Base-by-base conservation (phyloP, 2,113 vertebrate genomes). In the Sigmodon hispidus region DNA sequence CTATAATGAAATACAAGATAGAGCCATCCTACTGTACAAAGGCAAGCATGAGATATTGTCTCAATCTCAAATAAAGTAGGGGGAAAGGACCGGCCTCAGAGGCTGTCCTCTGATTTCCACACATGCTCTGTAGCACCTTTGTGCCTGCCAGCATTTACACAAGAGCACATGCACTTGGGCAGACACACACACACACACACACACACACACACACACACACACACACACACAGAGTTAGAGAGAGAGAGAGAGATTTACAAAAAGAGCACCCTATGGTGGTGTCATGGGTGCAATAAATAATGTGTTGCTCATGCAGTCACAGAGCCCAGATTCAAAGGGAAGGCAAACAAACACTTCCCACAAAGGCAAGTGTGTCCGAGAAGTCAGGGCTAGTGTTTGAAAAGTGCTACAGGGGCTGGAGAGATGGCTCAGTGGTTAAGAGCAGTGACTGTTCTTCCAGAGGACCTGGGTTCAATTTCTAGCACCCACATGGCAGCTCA, bases 371-470 rank as follows among this genome's bases (percentile, higher is more conserved):
- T 84, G 4, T 50, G 65, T 85, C 89, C 87, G 65, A 77, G 77
- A 90, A 72, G 81, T 45, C 45, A 31, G 43, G 40, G 48, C 83
- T 91, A 21, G 73, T 93, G 83, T 91, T 96, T 94, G n/a, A 91
- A 94, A 96, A 87, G 24, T 72, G 34, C 65, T 80, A 31, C 22
- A 29, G 34, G 22, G n/a, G 16, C 10, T 67, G 77, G 55, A 57
- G 34, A 22, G 7, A 55, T 75, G 55, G 52, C n/a, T n/a, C n/a
- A n/a, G n/a, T n/a, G n/a, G n/a, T n/a, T n/a, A n/a, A n/a, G n/a
- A n/a, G n/a, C n/a, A n/a, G n/a, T n/a, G n/a, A n/a, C n/a, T n/a
- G n/a, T n/a, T n/a, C n/a, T n/a, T n/a, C n/a, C n/a, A n/a, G n/a
- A n/a, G n/a, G n/a, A n/a, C n/a, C n/a, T n/a, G n/a, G n/a, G n/a